Base-by-base conservation (phyloP, 2,797 vertebrate species). In the Antennarius maculatus region DNA sequence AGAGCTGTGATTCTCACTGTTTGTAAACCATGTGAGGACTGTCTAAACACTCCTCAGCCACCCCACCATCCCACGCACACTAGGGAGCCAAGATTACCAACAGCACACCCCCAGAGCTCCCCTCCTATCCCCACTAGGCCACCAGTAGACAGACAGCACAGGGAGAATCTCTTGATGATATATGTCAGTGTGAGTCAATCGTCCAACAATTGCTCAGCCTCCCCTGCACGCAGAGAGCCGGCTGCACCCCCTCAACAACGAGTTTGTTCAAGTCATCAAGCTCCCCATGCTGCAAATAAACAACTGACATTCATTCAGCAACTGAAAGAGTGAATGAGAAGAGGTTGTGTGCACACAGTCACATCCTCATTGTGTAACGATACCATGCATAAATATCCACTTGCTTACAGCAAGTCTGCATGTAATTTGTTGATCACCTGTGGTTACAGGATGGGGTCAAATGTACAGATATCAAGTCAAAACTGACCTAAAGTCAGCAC, bases 21-120 rank as follows among this genome's bases (percentile, higher is more conserved):
- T 94, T 94, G 91, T 93, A 94, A 93, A 93, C 91, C 79, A 86
- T 83, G 71, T 64, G 69, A 88, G 87, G 59, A n/a, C 84, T 91
- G 82, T 92, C 90, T 93, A 94, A 94, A 94, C 92, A 94, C 83
- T 84, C 76, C 53, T 80, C 74, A 18, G 69, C 82, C 79, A 85
- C 85, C 77, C 68, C 55, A 79, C 69, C 84, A 71, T 88, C 81
- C 79, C 79, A 82, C 76, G 67, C 81, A 86, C 66, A 50, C 61
- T 23, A 58, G 62, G 62, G 67, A 88, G 85, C 83, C 75, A 77
- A 80, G 83, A 71, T 61, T 74, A 69, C 73, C 67, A 79, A 68
- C 62, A 71, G 71, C 57, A 66, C 16, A 43, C 73, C 80, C 77
- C 74, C 49, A 37, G 70, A 16, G 56, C 55, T 39, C 56, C 45